Base-by-base conservation (phyloP, 2,113 vertebrate genomes). In the Mustela lutreola region DNA sequence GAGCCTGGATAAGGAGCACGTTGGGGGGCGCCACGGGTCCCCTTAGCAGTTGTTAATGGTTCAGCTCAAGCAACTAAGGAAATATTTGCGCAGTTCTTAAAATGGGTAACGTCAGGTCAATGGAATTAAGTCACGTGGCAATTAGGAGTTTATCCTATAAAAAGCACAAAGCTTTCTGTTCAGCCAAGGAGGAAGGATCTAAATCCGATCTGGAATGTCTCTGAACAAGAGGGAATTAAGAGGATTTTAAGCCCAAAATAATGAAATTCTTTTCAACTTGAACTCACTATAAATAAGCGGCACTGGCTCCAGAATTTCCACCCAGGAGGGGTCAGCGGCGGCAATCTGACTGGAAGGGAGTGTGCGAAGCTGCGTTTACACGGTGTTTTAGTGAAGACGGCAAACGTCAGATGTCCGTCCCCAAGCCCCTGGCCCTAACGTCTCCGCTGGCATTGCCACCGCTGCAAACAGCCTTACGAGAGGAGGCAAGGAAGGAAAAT, bases 181-280 rank as follows among this genome's bases (percentile, higher is more conserved):
- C 67, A 65, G 90, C 56, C 94, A 76, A 84, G 92, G 78, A 89
- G 33, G 87, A 70, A 93, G 70, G 67, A 79, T 88, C 71, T 90
- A 97, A 97, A 97, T 96, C 96, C 90, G 58, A 96, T 88, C 76
- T 92, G 97, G 96, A 97, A 97, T 97, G 97, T 94, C 81, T 83
- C 60, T 84, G 88, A 89, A n/a, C 91, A 86, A 81, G 82, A 93
- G 56, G 81, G 83, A 94, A 83, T 65, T 95, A 95, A 91, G 79
- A 58, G 45, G 42, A 92, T 94, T 92, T 95, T 96, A 94, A 97
- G 86, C 36, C 78, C 71, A n/a, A 96, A 78, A 91, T 96, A 97
- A 97, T 97, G 81, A 97, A 97, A 97, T 93, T 97, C 94, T 96
- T 97, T 79, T 79, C 31, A 53, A 79, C 71, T 88, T 95, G 11